Conservation (phyloP, 2,888 invertebrate genomes). For the Nasonovia ribisnigri region DNA sequence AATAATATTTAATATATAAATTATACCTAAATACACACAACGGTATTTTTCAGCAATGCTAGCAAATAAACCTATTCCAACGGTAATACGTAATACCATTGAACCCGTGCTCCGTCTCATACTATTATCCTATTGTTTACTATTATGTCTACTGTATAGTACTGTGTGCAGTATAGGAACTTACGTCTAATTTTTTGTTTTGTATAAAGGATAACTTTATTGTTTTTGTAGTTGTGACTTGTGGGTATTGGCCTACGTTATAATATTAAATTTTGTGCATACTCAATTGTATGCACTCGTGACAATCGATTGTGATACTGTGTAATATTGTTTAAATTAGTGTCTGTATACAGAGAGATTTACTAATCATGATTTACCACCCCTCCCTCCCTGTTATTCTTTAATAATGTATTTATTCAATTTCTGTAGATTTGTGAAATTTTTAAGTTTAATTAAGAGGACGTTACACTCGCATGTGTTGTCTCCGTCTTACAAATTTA, state of each 20-base stretch:
- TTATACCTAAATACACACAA: background rate
- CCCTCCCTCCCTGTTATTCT: background rate
- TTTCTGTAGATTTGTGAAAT: background rate
- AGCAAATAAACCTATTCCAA: background rate
- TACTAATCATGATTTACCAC: background rate
- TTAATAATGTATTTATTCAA: background rate
- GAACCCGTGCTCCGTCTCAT: background rate
- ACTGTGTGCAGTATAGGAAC: background rate
- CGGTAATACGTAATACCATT: background rate
- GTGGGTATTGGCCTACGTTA: background rate
- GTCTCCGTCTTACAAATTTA: too few relatives aligned
- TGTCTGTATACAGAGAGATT: too few relatives aligned
- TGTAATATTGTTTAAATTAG: too few relatives aligned
- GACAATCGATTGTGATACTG: background rate
- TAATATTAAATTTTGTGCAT: background rate
- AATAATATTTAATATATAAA: background rate
- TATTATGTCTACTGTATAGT: background rate
- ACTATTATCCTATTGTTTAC: background rate
- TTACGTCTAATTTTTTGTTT: background rate
- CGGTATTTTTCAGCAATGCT: constrained; percentile 19
- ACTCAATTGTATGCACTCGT: background rate
- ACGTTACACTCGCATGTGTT: too few relatives aligned
- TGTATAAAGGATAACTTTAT: background rate
- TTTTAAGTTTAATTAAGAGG: background rate
- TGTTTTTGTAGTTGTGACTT: background rate